These are phyloP conservation scores for Drosophila longiperda DNA, from an alignment of 2,888 invertebrate genomes.

Conservation along the genomic window DNA sequence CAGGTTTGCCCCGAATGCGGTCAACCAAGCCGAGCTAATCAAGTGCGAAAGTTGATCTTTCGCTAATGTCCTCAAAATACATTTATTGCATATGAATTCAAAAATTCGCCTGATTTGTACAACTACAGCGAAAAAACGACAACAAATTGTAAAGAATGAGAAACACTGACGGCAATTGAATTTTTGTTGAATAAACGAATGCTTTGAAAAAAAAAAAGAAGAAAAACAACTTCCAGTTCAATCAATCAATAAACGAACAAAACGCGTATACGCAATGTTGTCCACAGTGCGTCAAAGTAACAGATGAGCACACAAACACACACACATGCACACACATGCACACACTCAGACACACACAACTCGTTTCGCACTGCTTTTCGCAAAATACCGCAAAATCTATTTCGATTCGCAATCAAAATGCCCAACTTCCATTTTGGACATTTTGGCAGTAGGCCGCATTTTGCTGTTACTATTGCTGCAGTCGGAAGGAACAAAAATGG, in stretches of 20 bases:
- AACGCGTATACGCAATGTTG: constrained; percentile 79
- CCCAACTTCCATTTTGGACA: constrained; percentile 81
- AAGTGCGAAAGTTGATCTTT: neutral
- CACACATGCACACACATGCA: neutral
- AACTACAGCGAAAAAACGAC: constrained; percentile 8
- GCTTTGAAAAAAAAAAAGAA: constrained; percentile 54
- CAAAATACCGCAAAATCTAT: constrained; percentile 81
- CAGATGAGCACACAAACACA: constrained; percentile 65
- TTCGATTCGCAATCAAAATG: constrained; percentile 83
- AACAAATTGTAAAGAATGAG: constrained; percentile 61
- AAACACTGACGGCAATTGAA: constrained; percentile 43
- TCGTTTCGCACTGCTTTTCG: constrained; percentile 73
- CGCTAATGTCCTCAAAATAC: accelerated
- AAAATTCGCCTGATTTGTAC: neutral
- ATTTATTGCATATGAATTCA: neutral
- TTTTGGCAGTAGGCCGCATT: constrained; percentile 50
- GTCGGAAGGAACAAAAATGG: constrained; percentile 9
- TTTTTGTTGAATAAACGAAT: constrained; percentile 62
- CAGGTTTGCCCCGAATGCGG: neutral
- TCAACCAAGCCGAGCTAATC: accelerated
- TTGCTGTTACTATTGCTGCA: constrained; percentile 16
- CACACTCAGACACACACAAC: neutral
- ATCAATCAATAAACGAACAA: constrained; percentile 79
- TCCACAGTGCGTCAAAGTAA: constrained; percentile 67
- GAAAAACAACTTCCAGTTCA: constrained; percentile 59